Evolutionary conservation across 2,888 invertebrate genomes (phyloP), one percentile per base, ranked within the genome.

Genomic region (Salpingus planirostris): DNA sequence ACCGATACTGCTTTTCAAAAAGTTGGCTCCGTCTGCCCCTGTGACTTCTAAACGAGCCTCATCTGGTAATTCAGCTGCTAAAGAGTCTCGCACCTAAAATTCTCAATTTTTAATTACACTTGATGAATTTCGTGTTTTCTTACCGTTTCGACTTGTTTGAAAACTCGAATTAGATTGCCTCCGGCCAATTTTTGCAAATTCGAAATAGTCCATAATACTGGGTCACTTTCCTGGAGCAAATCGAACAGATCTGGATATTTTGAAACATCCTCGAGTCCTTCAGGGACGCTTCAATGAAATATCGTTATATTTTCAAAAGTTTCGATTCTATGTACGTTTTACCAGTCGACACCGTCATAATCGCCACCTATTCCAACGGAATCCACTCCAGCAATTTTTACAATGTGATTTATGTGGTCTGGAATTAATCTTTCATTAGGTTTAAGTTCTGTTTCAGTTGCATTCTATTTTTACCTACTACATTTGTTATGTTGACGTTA

Each of bases 241-340:
- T 54, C 76, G 45, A 81, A 78, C 32, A 81, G 62, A 46, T 75
- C 73, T 1, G 80, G 80, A 60, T 80, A 81, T 50, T 70, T 74
- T 2, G 80, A 80, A 18, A 80, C 80, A 55, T 81, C 79, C 54
- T 81, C 79, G 36, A 81, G 53, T 1, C 80, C 80, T 26, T 71
- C 67, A 1, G 80, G 74, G 7, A 76, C 73, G 52, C 80, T 80
- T 55, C 11, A 50, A 50, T 31, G 21, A 6, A 29, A 8, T 7
- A 22, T n/a, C 4, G 14, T 15, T 11, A 23, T 11, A 24, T 34
- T 14, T 13, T 18, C 26, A 15, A 14, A n/a, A n/a, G n/a, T n/a
- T n/a, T 21, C 11, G 13, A 21, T 7, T 18, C 11, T 40, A 8
- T 24, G 8, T 21, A 12, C 10, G 10, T 47, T 52, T 54, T 52